Percentiles rank a stretch among this genome's conserved stretches.
Evolutionary conservation across 2,797 vertebrate species (phyloP).

Genomic region (Characodon lateralis): DNA sequence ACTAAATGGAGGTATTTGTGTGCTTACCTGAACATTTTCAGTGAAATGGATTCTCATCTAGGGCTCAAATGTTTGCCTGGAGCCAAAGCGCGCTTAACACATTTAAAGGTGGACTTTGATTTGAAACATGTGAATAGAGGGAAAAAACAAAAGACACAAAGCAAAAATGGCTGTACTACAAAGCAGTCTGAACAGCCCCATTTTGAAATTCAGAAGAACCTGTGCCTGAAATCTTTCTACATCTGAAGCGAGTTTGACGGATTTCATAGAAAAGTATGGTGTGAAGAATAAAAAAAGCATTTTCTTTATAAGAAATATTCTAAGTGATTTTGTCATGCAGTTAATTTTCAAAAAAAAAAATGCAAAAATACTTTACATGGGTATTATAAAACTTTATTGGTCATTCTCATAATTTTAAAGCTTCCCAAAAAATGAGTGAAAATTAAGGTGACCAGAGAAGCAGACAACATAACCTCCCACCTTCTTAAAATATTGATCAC

Average conservation of each 20-base stretch:
- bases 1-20: background rate
- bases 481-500: constrained; percentile 29
- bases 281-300: background rate
- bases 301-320: background rate
- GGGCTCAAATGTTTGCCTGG: background rate
- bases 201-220: background rate
- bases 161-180: background rate
- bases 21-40: background rate
- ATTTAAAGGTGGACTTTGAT: background rate
- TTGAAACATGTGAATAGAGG: background rate
- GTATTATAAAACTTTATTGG: constrained; percentile 75
- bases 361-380: constrained; percentile 21
- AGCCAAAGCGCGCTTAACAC: background rate
- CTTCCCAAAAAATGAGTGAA: constrained; percentile 40
- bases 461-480: background rate
- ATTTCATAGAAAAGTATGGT: background rate
- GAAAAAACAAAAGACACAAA: background rate
- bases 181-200: background rate
- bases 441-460: constrained; percentile 27
- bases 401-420: constrained; percentile 40
- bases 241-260: background rate
- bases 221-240: background rate
- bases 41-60: background rate
- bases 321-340: background rate
- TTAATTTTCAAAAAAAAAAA: constrained; percentile 15